Base-by-base conservation (phyloP, 2,888 invertebrate species). In the Tetrapedia diversipes region DNA sequence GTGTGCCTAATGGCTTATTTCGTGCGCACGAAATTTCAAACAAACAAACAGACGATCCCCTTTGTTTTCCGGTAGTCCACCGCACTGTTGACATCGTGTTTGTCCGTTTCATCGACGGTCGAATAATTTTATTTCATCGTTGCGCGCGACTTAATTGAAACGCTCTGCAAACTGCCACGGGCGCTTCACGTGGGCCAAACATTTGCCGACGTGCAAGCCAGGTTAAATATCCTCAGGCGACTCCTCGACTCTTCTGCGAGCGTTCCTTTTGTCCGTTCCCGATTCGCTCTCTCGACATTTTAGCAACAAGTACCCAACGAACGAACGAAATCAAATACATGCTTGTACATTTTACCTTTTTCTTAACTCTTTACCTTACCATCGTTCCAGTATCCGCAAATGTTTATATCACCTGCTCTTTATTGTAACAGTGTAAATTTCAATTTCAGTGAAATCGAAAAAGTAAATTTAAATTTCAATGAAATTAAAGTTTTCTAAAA, bases 131-230 rank as follows among this genome's bases (percentile, higher is more conserved):
- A 70, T 76, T 77, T 77, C 41, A 24, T 27, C 49, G 53, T 54
- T 54, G 29, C 32, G 37, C 70, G 74, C 51, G 79, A 61, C 63
- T 57, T 79, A 82, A 88, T 87, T 85, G 82, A 84, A 84, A 80
- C 69, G 77, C 66, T 77, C 47, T 11, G 79, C 81, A 82, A 82
- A 83, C 78, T 34, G 89, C 91, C 84, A 60, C 70, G 32, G 86
- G 91, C 90, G 61, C 65, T 87, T 91, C 91, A 91, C 90, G 91
- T 91, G 90, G 86, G 76, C 80, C 85, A 90, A 90, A 90, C 85
- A 86, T 86, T 88, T 83, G 72, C 79, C 68, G 66, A 82, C 66
- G 66, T 72, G 83, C 64, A 73, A 78, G 69, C 70, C 77, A 56
- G 80, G 69, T 77, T 79, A 79, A 88, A 90, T 86, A 89, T 84